These are phyloP conservation scores for Magallana gigas DNA, from an alignment of 1,140 invertebrate genomes.

Conservation along the genomic window DNA sequence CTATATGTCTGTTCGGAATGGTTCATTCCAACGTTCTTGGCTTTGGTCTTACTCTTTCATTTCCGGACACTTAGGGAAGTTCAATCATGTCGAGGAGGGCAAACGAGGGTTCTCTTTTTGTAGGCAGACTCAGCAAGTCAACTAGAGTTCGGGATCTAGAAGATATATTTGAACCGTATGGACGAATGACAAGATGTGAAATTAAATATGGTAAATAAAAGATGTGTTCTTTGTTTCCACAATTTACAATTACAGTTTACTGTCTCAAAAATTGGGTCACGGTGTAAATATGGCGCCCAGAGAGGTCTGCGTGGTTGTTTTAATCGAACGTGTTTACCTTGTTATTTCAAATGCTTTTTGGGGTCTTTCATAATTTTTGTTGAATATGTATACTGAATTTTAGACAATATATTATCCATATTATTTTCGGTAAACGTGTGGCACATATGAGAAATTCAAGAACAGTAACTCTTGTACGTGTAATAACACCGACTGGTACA, in stretches of 20 bases:
- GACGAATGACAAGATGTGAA: conserved; percentile 78
- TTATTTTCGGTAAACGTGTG: background rate
- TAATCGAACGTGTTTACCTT: too few relatives aligned
- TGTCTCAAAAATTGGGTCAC: too few relatives aligned
- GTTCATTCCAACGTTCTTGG: background rate
- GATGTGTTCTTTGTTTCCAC: too few relatives aligned
- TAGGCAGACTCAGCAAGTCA: conserved; percentile 74
- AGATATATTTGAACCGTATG: conserved; percentile 84
- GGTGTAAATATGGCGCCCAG: too few relatives aligned
- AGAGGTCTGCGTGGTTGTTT: too few relatives aligned
- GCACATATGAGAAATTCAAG: background rate
- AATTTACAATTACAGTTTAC: too few relatives aligned
- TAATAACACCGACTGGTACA: background rate
- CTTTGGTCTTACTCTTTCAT: background rate
- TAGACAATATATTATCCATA: background rate
- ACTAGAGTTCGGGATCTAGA: conserved; percentile 81
- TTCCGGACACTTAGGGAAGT: background rate
- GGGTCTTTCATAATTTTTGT: too few relatives aligned
- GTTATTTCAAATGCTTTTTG: too few relatives aligned
- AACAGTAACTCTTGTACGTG: background rate
- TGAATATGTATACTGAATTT: background rate
- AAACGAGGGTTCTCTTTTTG: conserved; percentile 72
- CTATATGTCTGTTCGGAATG: background rate
- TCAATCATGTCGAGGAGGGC: conserved; percentile 65
- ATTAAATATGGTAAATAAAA: conserved; percentile 78